Evolutionary conservation across 2,888 invertebrate species (phyloP).

Genomic region (Rotaria sp.): DNA sequence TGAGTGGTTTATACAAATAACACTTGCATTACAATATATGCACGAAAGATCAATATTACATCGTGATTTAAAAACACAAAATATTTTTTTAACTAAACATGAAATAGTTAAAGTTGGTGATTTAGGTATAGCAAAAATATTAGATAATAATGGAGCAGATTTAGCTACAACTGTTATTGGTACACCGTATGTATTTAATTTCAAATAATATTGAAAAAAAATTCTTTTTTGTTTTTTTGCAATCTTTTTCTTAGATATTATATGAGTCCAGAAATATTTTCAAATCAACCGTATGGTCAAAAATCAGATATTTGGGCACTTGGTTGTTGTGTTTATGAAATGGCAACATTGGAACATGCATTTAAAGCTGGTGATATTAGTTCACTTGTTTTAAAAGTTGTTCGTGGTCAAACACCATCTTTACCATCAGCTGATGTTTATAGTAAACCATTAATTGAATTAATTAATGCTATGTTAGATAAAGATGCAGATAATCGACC

Average conservation of each 20-base stretch:
- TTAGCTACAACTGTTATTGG: constrained; percentile 58
- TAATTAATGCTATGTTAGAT: constrained; percentile 54
- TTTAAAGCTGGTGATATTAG: constrained; percentile 57
- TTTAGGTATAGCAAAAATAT: constrained; percentile 56
- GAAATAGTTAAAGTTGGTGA: constrained; percentile 58
- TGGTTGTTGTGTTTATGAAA: constrained; percentile 58
- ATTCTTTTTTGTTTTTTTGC: not conserved
- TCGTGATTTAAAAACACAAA: constrained; percentile 57
- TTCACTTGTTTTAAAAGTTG: constrained; percentile 56
- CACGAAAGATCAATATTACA: constrained; percentile 57
- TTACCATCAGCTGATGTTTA: constrained; percentile 55
- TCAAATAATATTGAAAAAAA: not conserved
- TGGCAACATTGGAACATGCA: constrained; percentile 56
- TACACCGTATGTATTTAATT: constrained; percentile 49
- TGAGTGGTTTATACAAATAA: constrained; percentile 59
- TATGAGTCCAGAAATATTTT: constrained; percentile 58
- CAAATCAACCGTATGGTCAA: constrained; percentile 57
- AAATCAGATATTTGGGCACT: constrained; percentile 58
- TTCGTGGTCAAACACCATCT: constrained; percentile 55
- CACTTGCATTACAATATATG: constrained; percentile 58
- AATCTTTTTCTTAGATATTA: constrained; percentile 47
- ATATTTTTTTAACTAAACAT: constrained; percentile 57
- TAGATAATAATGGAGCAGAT: constrained; percentile 53
- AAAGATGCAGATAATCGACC: constrained; percentile 55
- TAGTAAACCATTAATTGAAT: constrained; percentile 49